A percentile compares a stretch with the other conserved stretches of the same genome.
phyloP scores from a whole-genome alignment of 2,113 vertebrate species.

The Oplegnathus fasciatus region DNA sequence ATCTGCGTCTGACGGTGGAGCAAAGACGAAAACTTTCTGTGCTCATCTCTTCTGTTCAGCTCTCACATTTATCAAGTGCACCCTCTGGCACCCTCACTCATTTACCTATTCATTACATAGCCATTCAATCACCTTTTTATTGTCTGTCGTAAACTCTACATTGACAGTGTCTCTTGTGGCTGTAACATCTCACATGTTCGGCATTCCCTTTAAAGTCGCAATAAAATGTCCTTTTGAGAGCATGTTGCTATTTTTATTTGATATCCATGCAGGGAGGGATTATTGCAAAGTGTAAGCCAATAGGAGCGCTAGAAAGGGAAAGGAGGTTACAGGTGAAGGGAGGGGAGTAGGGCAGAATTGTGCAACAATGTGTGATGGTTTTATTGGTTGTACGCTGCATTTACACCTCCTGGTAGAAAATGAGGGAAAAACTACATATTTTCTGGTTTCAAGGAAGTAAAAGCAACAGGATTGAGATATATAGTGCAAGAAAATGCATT shows the following conservation, averaged over 20 bases:
- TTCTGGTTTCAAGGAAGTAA: background rate
- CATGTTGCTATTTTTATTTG: conserved; percentile 50
- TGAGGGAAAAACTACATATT: background rate
- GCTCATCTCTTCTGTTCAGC: conserved; percentile 28
- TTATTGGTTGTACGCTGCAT: background rate
- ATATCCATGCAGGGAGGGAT: conserved; percentile 22
- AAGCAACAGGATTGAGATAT: background rate
- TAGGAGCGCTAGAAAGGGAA: background rate
- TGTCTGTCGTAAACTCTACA: conserved; percentile 43
- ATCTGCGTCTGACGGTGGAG: background rate
- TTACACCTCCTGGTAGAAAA: background rate
- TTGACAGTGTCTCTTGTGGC: conserved; percentile 28
- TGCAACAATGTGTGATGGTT: background rate
- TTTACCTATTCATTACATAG: conserved; percentile 52
- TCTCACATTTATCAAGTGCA: conserved; percentile 28
- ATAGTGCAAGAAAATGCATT: background rate
- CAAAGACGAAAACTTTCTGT: background rate
- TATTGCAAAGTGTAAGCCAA: conserved; percentile 30
- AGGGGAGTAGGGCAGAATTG: background rate
- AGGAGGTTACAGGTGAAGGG: background rate
- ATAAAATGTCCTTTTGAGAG: conserved; percentile 38
- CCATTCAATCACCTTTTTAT: conserved; percentile 60
- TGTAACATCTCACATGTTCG: conserved; percentile 25
- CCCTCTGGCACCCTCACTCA: conserved; percentile 30
- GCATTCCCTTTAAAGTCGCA: conserved; percentile 31